Conservation (phyloP, 1,140 invertebrate genomes). For the Drosophila parabipectinata region DNA sequence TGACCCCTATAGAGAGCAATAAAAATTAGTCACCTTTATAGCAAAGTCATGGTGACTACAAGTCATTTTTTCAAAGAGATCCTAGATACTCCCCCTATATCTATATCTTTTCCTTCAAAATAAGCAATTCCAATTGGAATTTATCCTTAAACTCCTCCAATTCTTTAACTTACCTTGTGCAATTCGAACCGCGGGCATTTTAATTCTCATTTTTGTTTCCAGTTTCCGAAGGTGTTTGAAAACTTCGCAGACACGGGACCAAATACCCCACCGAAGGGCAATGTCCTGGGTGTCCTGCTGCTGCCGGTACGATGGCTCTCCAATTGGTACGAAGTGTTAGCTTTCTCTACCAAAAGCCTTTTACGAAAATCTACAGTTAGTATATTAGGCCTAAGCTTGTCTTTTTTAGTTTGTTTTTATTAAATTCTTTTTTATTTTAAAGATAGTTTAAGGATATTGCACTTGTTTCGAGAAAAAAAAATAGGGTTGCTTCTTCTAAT, state of each 20-base stretch:
- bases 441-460: slow-evolving; percentile 7
- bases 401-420: not conserved
- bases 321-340: not conserved
- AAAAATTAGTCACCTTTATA: too few species aligned
- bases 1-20: not conserved
- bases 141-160: slow-evolving; percentile 1
- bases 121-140: slow-evolving; percentile 44
- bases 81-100: too few species aligned
- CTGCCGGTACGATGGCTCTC: slow-evolving; percentile 5
- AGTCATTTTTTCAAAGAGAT: too few species aligned
- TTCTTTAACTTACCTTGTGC: slow-evolving; percentile 90
- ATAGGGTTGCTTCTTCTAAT: slow-evolving; percentile 26
- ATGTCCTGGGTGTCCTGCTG: slow-evolving; percentile 26
- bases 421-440: not conserved
- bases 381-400: not conserved
- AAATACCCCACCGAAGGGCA: slow-evolving; percentile 57
- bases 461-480: slow-evolving; percentile 27
- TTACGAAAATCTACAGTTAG: not conserved
- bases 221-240: slow-evolving; percentile 69
- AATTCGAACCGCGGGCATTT: slow-evolving; percentile 97
- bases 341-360: not conserved
- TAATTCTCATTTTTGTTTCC: slow-evolving; percentile 94
- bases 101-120: too few species aligned
- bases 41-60: too few species aligned
- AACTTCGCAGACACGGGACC: slow-evolving; percentile 57